phyloP scores from a whole-genome alignment of 2,797 vertebrate species.

The Hybognathus amarus region DNA sequence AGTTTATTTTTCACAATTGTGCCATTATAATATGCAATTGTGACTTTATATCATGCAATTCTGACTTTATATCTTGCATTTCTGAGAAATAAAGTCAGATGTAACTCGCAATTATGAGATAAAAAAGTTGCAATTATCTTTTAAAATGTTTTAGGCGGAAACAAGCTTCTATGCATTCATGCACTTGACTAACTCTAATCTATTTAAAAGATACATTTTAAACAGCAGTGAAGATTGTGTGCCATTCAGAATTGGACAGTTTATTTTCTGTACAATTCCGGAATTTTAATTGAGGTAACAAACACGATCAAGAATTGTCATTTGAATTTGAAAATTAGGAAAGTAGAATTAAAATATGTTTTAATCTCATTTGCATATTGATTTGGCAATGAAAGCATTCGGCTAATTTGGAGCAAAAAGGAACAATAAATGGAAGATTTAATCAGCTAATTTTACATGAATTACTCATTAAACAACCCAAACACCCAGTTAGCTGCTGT shows the following conservation, averaged over 20 bases:
- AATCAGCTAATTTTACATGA: constrained; percentile 1
- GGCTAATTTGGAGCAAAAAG: not conserved
- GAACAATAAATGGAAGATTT: not conserved
- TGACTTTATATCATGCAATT: too few relatives aligned
- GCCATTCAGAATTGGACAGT: not conserved
- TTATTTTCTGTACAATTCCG: not conserved
- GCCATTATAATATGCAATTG: too few relatives aligned
- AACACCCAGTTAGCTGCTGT: not conserved
- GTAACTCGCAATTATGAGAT: too few relatives aligned
- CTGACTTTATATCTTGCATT: too few relatives aligned
- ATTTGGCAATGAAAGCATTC: not conserved
- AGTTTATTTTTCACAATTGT: too few relatives aligned
- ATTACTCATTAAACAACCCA: not conserved
- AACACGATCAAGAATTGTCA: not conserved
- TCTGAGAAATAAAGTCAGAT: too few relatives aligned
- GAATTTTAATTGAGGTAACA: not conserved
- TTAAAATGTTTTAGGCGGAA: too few relatives aligned
- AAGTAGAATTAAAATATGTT: not conserved
- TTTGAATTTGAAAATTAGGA: not conserved
- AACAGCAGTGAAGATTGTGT: not conserved
- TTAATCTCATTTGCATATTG: constrained; percentile 12
- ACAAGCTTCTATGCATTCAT: too few relatives aligned
- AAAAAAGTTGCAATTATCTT: too few relatives aligned
- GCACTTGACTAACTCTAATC: not conserved
- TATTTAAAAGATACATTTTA: too few relatives aligned